Evolutionary conservation across 2,797 vertebrate genomes (phyloP), one percentile per base, ranked within the genome.

Genomic region (Scyliorhinus canicula): DNA sequence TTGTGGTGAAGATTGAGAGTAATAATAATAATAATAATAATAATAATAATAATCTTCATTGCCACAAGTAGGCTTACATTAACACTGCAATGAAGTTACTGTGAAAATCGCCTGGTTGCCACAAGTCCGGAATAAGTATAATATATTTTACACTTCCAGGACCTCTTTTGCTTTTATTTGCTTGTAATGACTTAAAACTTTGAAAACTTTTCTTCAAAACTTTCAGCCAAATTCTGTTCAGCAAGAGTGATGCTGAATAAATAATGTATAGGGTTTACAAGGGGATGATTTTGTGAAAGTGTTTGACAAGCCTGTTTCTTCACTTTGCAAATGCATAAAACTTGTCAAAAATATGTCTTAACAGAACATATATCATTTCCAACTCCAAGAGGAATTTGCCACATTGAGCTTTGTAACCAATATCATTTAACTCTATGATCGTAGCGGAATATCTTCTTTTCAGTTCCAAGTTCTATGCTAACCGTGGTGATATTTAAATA

Each of bases 261-360:
- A 65, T 65, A 91, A 91, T 91, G 57, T 11, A 91, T 91, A 24
- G 26, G 4, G 55, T 63, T 91, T 91, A 40, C 88, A n/a, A 35
- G 55, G 12, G 55, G 60, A 57, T 26, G 60, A 7, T n/a, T 21
- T 63, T 91, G 57, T 44, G n/a, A 91, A 60, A 40, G n/a, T 44
- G n/a, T 91, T 44, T 91, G 60, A 91, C 88, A 91, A 44, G n/a
- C 21, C 40, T 65, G 65, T 91, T 65, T 65, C 88, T 91, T 91
- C 11, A 65, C 57, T 91, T 63, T 91, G 5, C 57, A 65, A 91
- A 91, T 91, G 24, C 19, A 40, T 26, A 91, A 65, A 91, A 26
- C 60, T 65, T 91, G 57, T 91, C 88, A 91, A 91, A 90, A 65
- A 91, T 91, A 44, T 24, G 60, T 44, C 57, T 65, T 65, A 91